Percentiles rank a stretch among this genome's conserved stretches.
Conservation (phyloP, 2,888 invertebrate genomes). For the Cheilosia grossa region DNA sequence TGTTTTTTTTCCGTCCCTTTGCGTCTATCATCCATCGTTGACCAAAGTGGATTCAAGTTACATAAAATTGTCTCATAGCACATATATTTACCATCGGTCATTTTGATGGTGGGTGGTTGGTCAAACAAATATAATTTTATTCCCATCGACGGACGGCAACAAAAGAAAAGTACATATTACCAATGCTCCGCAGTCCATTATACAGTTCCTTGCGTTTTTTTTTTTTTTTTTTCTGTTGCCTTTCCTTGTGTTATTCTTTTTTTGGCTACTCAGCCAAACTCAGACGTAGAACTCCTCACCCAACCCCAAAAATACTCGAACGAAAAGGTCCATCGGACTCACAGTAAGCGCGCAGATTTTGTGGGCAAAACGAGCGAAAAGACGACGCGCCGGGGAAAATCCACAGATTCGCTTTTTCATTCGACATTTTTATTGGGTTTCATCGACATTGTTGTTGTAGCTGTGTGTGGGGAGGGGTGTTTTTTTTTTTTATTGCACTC, state of each 20-base stretch:
- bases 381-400: conserved; percentile 46
- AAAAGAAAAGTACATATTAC: conserved; percentile 34
- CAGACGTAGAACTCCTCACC: conserved; percentile 10
- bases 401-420: conserved; percentile 67
- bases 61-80: conserved; percentile 17
- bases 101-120: background rate
- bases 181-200: conserved; percentile 15
- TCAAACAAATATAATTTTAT: conserved; percentile 40
- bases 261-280: conserved; percentile 17
- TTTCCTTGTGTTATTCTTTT: conserved; percentile 13
- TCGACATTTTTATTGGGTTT: conserved; percentile 72
- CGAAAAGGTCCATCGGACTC: conserved; percentile 54
- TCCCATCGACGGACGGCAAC: conserved; percentile 22
- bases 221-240: conserved; percentile 28
- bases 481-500: conserved; percentile 69
- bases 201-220: conserved; percentile 17
- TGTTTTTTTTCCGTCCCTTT: background rate
- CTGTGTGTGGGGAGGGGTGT: conserved; percentile 7
- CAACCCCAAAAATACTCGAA: background rate
- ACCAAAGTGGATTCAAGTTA: conserved; percentile 34
- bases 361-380: conserved; percentile 53
- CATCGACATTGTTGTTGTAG: conserved; percentile 68
- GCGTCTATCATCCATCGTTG: conserved; percentile 23
- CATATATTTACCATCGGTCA: background rate
- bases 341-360: conserved; percentile 60